Evolutionary conservation across 2,888 invertebrate genomes (phyloP), one percentile per base, ranked within the genome.

Genomic region (Hyles lineata): DNA sequence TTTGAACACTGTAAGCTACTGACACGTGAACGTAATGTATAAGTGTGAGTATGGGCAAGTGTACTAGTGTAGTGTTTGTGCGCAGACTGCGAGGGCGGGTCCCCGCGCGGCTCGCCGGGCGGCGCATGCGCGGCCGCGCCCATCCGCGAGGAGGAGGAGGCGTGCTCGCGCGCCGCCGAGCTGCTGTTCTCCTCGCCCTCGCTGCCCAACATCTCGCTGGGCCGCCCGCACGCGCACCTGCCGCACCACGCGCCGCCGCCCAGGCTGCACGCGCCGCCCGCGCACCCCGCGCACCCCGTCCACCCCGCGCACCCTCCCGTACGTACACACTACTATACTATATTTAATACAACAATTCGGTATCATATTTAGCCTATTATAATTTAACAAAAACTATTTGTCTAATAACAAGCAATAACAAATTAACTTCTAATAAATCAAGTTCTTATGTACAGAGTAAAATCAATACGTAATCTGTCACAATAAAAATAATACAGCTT

Each of bases 121-220:
- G 90, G 90, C 90, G 95, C 95, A 89, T 81, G 86, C 70, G 81
- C 95, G 89, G 95, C 91, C 92, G 96, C 97, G 32, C 97, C 97
- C 80, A 97, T 97, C 84, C 97, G 97, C 90, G 97, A 97, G 87
- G 98, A 98, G 92, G 97, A 97, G 87, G 97, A 98, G 92, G 87
- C 96, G 95, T 84, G 96, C 94, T 87, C 96, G 95, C 90, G 97
- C 76, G 92, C 97, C 93, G 95, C 97, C 95, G 92, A 97, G 95
- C 92, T 97, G 76, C 96, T 99, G 76, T 99, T 99, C 95, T 98
- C 98, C 83, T 98, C 98, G 83, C 99, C 99, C 74, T 99, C 99
- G 85, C 97, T 99, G 97, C 99, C 99, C 85, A 99, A 99, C 95
- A 99, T 99, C 89, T 98, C 98, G 76, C 95, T 99, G 83, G 99